Conservation (phyloP, 2,113 vertebrate genomes). For the Columbina picui region DNA sequence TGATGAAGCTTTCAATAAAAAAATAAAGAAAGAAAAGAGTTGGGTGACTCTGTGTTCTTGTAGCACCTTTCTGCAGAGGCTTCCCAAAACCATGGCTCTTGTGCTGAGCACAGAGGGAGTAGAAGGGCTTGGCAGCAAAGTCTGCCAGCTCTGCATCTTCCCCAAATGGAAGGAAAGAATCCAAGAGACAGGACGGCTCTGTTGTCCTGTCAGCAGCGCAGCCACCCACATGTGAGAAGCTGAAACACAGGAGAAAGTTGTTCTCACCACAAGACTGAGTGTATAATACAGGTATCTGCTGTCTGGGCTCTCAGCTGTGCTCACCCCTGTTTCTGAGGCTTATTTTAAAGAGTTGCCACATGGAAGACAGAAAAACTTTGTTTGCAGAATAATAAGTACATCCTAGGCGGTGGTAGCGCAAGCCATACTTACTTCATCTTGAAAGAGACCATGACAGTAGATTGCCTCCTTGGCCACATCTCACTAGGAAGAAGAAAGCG, state of each 20-base stretch:
- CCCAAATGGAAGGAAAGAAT: background rate
- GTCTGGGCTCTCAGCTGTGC: background rate
- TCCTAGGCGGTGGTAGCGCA: background rate
- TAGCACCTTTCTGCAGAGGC: background rate
- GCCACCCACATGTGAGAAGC: accelerated
- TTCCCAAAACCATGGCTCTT: background rate
- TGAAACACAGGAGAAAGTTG: background rate
- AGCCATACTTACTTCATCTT: background rate
- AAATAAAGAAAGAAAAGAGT: conserved; percentile 71
- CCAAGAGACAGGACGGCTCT: background rate
- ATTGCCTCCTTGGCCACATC: background rate
- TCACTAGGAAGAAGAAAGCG: background rate
- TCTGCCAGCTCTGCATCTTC: background rate
- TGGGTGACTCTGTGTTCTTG: conserved; percentile 62
- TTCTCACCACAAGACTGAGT: background rate
- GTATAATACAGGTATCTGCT: background rate
- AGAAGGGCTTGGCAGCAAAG: background rate
- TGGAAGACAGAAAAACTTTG: conserved; percentile 13
- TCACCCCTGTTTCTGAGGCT: background rate
- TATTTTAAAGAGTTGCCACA: background rate
- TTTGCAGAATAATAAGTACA: background rate
- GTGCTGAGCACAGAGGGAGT: background rate
- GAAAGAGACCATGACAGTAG: background rate
- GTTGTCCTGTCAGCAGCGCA: background rate
- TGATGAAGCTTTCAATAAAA: conserved; percentile 99